Base-by-base conservation (phyloP, 2,888 invertebrate species). In the Stenolophus ochropezus region DNA sequence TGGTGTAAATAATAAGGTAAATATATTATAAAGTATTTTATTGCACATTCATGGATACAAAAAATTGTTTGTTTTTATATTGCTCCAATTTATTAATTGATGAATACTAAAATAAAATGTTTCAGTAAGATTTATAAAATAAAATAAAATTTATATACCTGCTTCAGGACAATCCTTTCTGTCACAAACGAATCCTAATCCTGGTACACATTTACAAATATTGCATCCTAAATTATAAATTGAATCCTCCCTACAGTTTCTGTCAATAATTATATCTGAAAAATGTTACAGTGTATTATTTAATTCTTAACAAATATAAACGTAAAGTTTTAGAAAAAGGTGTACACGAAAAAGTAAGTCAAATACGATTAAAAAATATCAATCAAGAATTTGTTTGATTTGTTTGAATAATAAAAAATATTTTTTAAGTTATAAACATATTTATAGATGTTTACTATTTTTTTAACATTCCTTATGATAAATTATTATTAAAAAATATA, bases 221-320 rank as follows among this genome's bases (percentile, higher is more conserved):
- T 69, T 69, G 18, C 79, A 79, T 18, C 69, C 69, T 53, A 79
- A 25, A 33, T 79, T 79, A 23, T 79, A 71, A 18, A 18, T 27
- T 21, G 16, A n/a, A 20, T 33, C 71, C 0, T 51, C 69, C 6
- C 27, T 79, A 33, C 79, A 79, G 27, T 51, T 53, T 53, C 51
- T 79, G n/a, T 79, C 79, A 18, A 69, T 14, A 16, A 79, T 71
- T 49, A 79, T 79, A 69, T 79, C 79, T 79, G 16, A 14, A 51
- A 78, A 16, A 27, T 8, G 4, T 4, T 21, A 42, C 2, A 65
- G 16, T 49, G 21, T 18, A 33, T 47, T 6, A 21, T 20, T 33
- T 42, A 51, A 1, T 61, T 3, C 1, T 11, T 1, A 21, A n/a
- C 5, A 16, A 18, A 53, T 2, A 18, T n/a, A n/a, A n/a, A n/a